phyloP scores from a whole-genome alignment of 1,140 invertebrate genomes.

The Tetranychus cinnabarinus region DNA sequence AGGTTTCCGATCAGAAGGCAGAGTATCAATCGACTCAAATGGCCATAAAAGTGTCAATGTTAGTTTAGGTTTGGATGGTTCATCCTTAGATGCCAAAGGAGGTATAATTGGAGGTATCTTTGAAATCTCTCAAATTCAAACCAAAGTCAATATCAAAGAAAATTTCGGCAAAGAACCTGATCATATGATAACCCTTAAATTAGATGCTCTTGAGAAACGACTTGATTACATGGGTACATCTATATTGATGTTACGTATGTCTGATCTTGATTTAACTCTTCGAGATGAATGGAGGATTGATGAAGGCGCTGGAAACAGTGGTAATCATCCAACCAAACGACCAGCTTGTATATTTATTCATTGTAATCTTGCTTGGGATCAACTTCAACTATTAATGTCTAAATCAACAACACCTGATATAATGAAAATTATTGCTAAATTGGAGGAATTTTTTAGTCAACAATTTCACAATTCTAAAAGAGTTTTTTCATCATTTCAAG shows the following conservation, averaged over 20 bases:
- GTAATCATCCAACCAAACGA: constrained; percentile 21
- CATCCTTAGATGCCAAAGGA: constrained; percentile 72
- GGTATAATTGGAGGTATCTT: constrained; percentile 88
- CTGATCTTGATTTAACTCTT: constrained; percentile 45
- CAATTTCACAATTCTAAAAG: constrained; percentile 79
- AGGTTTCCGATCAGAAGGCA: constrained; percentile 65
- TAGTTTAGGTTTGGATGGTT: constrained; percentile 62
- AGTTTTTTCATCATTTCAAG: constrained; percentile 53
- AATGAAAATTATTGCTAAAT: constrained; percentile 80
- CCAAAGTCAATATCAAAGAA: constrained; percentile 66
- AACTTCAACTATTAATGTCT: constrained; percentile 82
- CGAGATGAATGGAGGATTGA: constrained; percentile 55
- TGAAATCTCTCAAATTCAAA: constrained; percentile 65
- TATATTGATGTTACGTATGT: constrained; percentile 69
- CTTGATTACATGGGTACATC: constrained; percentile 78
- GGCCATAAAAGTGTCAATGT: constrained; percentile 82
- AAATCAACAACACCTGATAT: constrained; percentile 87
- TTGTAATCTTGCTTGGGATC: constrained; percentile 76
- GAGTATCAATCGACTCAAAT: constrained; percentile 73
- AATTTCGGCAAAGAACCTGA: constrained; percentile 67
- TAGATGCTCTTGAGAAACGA: constrained; percentile 60
- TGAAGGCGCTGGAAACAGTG: constrained; percentile 16
- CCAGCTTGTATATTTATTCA: constrained; percentile 77
- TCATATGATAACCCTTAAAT: constrained; percentile 56
- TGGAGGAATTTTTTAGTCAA: constrained; percentile 89